Evolutionary conservation across 1,140 invertebrate species (phyloP).

Genomic region (Mya arenaria): DNA sequence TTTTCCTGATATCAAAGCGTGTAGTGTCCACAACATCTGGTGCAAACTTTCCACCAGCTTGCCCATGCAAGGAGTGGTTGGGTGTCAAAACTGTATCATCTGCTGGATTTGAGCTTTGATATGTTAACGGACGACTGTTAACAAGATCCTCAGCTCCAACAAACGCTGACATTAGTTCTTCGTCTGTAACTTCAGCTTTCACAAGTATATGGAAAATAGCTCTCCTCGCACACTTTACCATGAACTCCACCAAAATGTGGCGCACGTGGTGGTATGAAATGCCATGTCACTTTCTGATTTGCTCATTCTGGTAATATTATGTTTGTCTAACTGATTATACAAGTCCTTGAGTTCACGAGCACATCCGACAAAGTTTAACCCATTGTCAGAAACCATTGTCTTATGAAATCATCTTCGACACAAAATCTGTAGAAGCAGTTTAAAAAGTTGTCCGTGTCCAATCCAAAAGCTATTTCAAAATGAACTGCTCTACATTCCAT

Average conservation of each 20-base stretch:
- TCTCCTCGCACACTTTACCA: constrained; percentile 26
- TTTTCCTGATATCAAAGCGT: background rate
- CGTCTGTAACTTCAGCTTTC: constrained; percentile 16
- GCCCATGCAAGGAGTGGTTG: constrained; percentile 64
- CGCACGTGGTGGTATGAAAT: too few relatives aligned
- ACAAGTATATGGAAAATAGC: constrained; percentile 2
- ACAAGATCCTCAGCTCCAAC: constrained; percentile 60
- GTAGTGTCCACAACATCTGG: too few relatives aligned
- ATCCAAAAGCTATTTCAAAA: constrained; percentile 9
- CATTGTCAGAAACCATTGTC: constrained; percentile 19
- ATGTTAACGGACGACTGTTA: constrained; percentile 65
- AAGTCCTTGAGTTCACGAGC: too few relatives aligned
- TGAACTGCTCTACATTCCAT: constrained; percentile 12
- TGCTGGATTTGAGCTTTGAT: constrained; percentile 63
- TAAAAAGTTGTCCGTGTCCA: constrained; percentile 39
- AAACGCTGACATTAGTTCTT: constrained; percentile 55
- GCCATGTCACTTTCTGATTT: too few relatives aligned
- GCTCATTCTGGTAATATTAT: background rate
- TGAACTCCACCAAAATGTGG: too few relatives aligned
- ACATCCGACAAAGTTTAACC: constrained; percentile 39
- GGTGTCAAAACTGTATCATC: constrained; percentile 69
- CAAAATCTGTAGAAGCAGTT: constrained; percentile 17
- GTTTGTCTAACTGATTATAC: constrained; percentile 9
- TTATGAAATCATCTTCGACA: constrained; percentile 3
- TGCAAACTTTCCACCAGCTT: too few relatives aligned